Conservation (phyloP, 2,888 invertebrate species). For the Fragum whitleyi region DNA sequence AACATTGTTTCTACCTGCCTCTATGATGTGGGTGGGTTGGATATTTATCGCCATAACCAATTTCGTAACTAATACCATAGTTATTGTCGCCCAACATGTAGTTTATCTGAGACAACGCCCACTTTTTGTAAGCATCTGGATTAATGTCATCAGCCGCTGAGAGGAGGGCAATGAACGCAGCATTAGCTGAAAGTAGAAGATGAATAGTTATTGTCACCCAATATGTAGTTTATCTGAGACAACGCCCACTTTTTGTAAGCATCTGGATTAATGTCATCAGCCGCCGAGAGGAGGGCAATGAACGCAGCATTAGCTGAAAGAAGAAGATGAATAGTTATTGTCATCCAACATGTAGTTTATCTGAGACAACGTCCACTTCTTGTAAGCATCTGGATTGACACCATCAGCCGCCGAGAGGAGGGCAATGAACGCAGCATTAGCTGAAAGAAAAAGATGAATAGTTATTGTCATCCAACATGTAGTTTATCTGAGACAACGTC, state of each 20-base stretch:
- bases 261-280: slow-evolving; percentile 70
- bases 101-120: slow-evolving; percentile 78
- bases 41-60: slow-evolving; percentile 65
- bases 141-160: slow-evolving; percentile 77
- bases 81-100: slow-evolving; percentile 79
- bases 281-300: slow-evolving; percentile 75
- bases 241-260: slow-evolving; percentile 72
- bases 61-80: slow-evolving; percentile 65
- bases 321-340: slow-evolving; percentile 65
- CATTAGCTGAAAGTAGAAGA: slow-evolving; percentile 70
- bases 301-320: slow-evolving; percentile 75
- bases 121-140: slow-evolving; percentile 64
- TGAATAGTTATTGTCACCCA: slow-evolving; percentile 76
- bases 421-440: slow-evolving; percentile 76
- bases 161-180: slow-evolving; percentile 74
- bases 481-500: slow-evolving; percentile 79
- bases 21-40: slow-evolving; percentile 65
- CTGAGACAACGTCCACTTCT: slow-evolving; percentile 75
- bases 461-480: slow-evolving; percentile 77
- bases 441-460: slow-evolving; percentile 63
- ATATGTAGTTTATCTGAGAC: slow-evolving; percentile 79
- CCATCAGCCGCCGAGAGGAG: slow-evolving; percentile 76
- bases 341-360: slow-evolving; percentile 81
- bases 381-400: slow-evolving; percentile 64
- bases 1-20: slow-evolving; percentile 55